Conservation (phyloP, 2,888 invertebrate genomes). For the Drosophila subsilvestris region DNA sequence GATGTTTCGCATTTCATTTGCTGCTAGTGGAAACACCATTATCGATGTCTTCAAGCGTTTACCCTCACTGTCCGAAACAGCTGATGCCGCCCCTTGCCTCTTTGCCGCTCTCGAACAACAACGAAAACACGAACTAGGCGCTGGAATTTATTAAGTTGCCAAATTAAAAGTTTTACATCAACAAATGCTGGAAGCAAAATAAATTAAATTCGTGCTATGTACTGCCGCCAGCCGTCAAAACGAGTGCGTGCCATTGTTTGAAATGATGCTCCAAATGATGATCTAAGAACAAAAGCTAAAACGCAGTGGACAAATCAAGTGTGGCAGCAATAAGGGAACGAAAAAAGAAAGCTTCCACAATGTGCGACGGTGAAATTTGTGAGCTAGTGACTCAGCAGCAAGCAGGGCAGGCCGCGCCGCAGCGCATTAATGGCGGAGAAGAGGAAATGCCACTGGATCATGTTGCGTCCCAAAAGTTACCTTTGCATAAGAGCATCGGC, state of each 20-base stretch:
- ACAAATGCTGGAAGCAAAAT: conserved; percentile 50
- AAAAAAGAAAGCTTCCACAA: conserved; percentile 66
- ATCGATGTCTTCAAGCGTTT: not conserved
- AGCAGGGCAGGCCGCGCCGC: conserved; percentile 29
- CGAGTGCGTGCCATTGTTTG: conserved; percentile 19
- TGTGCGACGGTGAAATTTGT: conserved; percentile 73
- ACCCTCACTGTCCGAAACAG: conserved; percentile 11
- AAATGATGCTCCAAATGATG: conserved; percentile 46
- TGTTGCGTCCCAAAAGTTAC: conserved; percentile 1
- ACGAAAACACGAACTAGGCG: conserved; percentile 56
- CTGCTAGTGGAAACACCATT: not conserved
- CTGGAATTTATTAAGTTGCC: conserved; percentile 55
- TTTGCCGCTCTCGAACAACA: conserved; percentile 1
- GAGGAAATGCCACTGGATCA: conserved; percentile 18
- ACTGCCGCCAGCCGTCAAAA: conserved; percentile 27
- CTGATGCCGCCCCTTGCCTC: conserved; percentile 15
- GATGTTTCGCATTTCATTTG: not conserved
- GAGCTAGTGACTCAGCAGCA: conserved; percentile 60
- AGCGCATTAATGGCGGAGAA: conserved; percentile 5
- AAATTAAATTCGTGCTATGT: conserved; percentile 52
- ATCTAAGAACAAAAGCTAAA: conserved; percentile 24
- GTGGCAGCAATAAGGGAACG: conserved; percentile 17
- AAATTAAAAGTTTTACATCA: conserved; percentile 64
- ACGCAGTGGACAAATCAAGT: conserved; percentile 40
- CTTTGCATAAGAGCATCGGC: conserved; percentile 8